Conservation (phyloP, 2,888 invertebrate genomes). For the Teleogryllus oceanicus region DNA sequence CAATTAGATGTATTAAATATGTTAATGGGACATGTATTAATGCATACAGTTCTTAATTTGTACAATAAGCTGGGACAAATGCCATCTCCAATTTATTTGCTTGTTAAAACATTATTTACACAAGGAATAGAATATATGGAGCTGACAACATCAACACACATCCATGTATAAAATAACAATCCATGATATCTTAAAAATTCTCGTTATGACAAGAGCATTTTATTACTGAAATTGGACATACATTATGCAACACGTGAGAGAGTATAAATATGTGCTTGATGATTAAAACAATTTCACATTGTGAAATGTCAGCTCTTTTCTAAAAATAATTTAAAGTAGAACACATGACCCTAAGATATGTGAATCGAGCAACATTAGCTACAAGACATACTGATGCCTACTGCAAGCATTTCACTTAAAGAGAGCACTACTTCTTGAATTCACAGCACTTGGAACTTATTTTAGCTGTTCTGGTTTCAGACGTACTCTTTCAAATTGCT, state of each 20-base stretch:
- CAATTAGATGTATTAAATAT: no score
- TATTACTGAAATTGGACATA: neutral
- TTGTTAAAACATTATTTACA: neutral
- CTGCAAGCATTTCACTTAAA: neutral
- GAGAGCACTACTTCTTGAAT: neutral
- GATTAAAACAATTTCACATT: neutral
- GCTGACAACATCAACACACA: neutral
- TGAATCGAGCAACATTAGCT: neutral
- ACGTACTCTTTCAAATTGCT: neutral
- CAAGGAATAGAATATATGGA: neutral
- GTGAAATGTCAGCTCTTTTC: neutral
- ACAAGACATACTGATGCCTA: neutral
- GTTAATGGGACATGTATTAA: no score
- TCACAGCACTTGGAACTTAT: neutral
- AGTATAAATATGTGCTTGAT: conserved; percentile 8
- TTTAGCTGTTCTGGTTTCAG: no score
- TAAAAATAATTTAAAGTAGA: neutral
- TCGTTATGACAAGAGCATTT: neutral
- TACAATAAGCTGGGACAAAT: neutral
- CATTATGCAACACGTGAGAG: neutral
- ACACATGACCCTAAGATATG: neutral
- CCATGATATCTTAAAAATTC: neutral
- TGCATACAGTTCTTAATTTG: no score
- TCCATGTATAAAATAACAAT: neutral
- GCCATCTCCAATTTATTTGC: neutral